Conservation (phyloP, 1,140 invertebrate genomes). For the Halyomorpha halys region DNA sequence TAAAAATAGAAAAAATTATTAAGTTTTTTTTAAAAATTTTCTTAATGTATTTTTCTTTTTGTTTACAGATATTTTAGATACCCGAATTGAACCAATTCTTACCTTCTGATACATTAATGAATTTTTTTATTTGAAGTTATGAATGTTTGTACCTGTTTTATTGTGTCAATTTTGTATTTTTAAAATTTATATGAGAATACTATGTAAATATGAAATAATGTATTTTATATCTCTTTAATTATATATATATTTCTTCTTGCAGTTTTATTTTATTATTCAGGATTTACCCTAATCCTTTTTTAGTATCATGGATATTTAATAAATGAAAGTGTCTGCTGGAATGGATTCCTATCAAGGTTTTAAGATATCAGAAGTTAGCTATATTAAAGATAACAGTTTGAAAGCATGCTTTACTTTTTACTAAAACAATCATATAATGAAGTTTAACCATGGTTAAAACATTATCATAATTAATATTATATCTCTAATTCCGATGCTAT, state of each 20-base stretch:
- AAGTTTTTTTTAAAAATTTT: background rate
- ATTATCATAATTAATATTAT: too few relatives aligned
- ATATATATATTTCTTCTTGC: conserved; percentile 13
- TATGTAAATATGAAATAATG: conserved; percentile 3
- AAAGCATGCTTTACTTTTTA: too few relatives aligned
- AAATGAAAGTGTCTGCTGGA: too few relatives aligned
- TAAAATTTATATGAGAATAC: conserved; percentile 10
- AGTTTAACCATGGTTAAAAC: too few relatives aligned
- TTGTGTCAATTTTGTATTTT: conserved; percentile 21
- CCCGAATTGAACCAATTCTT: conserved; percentile 74
- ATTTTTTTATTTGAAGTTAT: conserved; percentile 12
- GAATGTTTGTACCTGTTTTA: conserved; percentile 23
- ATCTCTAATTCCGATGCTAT: too few relatives aligned
- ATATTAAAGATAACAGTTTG: too few relatives aligned
- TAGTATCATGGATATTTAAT: too few relatives aligned
- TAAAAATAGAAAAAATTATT: too few relatives aligned
- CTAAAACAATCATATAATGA: too few relatives aligned
- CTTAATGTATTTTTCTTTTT: conserved; percentile 21
- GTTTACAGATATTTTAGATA: conserved; percentile 70
- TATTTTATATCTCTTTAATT: conserved; percentile 12
- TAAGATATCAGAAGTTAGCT: too few relatives aligned
- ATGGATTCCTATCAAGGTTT: too few relatives aligned
- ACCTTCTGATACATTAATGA: conserved; percentile 56
- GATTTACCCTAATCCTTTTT: too few relatives aligned
- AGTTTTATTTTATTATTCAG: background rate